Base-by-base conservation (phyloP, 2,797 vertebrate genomes). In the Novumbra hubbsi region DNA sequence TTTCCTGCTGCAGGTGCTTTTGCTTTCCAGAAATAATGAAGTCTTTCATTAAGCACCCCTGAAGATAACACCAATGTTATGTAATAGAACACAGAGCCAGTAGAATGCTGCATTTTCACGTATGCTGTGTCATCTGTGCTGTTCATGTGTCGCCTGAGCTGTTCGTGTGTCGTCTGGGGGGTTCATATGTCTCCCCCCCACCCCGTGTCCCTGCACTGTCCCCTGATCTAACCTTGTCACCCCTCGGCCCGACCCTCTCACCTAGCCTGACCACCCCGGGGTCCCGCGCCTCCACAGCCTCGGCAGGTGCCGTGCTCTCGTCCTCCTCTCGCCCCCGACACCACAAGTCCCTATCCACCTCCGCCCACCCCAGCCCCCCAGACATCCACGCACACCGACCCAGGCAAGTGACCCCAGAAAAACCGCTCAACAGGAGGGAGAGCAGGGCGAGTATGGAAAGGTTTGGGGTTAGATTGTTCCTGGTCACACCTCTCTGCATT, bases 341-440 rank as follows among this genome's bases (percentile, higher is more conserved):
- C 86, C 92, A 94, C 90, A 94, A 94, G 91, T 95, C 94, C 86
- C 89, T 93, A 91, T 94, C 93, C 80, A 91, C 92, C 87, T 93
- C 93, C 83, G 86, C 90, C 85, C 87, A 92, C 87, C 86, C 92
- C 81, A 91, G 89, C 88, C 93, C 93, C 86, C 82, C 92, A 83
- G 94, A 94, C 91, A 90, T 91, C 88, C 94, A 94, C 84, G 82
- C 90, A 84, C 91, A 92, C 79, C 92, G 89, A 84, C 90, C 92
- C 90, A 94, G 94, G 94, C 93, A 94, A 94, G 94, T 92, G 84
- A 77, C 78, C 72, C 73, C 63, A 21, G 67, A 57, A 68, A 70
- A 75, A 24, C 34, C 45, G 28, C 11, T 17, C 14, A 27, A 27
- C 14, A 17, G 52, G n/a, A 24, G 52, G 21, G 21, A 45, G 66